A percentile compares a stretch with the other conserved stretches of the same genome.
These are phyloP conservation scores for Harmothoe impar DNA, from an alignment of 2,888 invertebrate genomes.

Conservation along the genomic window DNA sequence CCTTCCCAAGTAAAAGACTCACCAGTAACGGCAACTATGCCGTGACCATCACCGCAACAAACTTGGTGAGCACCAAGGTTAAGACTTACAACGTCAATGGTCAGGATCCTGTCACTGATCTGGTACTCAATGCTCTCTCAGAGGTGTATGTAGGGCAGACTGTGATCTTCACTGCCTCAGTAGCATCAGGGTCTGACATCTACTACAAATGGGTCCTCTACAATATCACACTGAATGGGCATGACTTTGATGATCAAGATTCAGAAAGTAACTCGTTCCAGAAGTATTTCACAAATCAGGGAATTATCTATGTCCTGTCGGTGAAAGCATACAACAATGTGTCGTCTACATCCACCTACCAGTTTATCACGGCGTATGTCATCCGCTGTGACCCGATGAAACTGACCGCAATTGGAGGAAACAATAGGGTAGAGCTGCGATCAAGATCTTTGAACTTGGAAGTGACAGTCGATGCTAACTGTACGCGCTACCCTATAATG, in stretches of 20 bases:
- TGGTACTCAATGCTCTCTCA: neutral
- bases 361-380: neutral
- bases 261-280: neutral
- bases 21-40: neutral
- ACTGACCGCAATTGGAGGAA: slow-evolving; percentile 24
- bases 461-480: slow-evolving; percentile 24
- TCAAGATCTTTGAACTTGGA: slow-evolving; percentile 26
- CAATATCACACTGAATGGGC: neutral
- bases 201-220: neutral
- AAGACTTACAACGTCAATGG: neutral
- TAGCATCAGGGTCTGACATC: neutral
- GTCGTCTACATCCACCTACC: neutral
- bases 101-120: slow-evolving; percentile 6
- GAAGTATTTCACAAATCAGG: neutral
- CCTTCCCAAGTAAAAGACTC: neutral
- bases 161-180: neutral
- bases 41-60: neutral
- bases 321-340: slow-evolving; percentile 57
- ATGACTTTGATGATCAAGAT: neutral
- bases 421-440: neutral
- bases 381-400: slow-evolving; percentile 39
- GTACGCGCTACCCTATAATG: slow-evolving; percentile 32
- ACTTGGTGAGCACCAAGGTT: neutral
- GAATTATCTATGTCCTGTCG: neutral
- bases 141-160: slow-evolving; percentile 23